These are phyloP conservation scores for Epinephelus lanceolatus DNA, from an alignment of 2,113 vertebrate species.

Conservation along the genomic window DNA sequence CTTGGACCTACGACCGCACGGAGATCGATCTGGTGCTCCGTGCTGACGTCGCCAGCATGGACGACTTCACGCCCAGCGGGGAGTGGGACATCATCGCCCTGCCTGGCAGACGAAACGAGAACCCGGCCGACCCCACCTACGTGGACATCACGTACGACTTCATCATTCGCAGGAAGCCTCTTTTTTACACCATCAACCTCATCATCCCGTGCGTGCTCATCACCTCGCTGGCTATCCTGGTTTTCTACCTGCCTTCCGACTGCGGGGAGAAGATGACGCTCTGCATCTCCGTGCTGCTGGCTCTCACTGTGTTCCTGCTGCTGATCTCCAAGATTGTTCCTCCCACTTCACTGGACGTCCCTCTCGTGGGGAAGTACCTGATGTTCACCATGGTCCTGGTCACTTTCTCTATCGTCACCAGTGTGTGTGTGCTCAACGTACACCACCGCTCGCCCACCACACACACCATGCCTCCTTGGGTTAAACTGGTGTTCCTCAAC, in stretches of 20 bases:
- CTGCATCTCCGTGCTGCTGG: conserved; percentile 94
- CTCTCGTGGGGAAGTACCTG: conserved; percentile 95
- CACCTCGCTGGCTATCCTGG: conserved; percentile 94
- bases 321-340: conserved; percentile 98
- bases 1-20: conserved; percentile 95
- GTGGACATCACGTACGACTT: conserved; percentile 98
- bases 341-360: conserved; percentile 94
- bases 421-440: conserved; percentile 95
- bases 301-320: conserved; percentile 95
- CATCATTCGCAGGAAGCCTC: conserved; percentile 94
- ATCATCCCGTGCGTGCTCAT: conserved; percentile 97
- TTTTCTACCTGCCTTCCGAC: conserved; percentile 96
- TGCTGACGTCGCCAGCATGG: conserved; percentile 93
- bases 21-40: conserved; percentile 95
- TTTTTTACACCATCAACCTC: conserved; percentile 98
- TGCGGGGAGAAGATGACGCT: conserved; percentile 98
- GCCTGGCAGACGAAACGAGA: conserved; percentile 93
- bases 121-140: conserved; percentile 92
- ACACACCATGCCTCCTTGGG: conserved; percentile 98
- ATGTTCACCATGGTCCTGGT: conserved; percentile 99
- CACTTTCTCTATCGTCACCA: conserved; percentile 97
- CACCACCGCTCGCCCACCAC: conserved; percentile 97
- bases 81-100: conserved; percentile 97
- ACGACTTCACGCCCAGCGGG: conserved; percentile 96
- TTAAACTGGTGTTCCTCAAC: conserved; percentile 92